A percentile compares a stretch with the other conserved stretches of the same genome.
Evolutionary conservation across 2,797 vertebrate species (phyloP).

Genomic region (Clarias laeviceps): DNA sequence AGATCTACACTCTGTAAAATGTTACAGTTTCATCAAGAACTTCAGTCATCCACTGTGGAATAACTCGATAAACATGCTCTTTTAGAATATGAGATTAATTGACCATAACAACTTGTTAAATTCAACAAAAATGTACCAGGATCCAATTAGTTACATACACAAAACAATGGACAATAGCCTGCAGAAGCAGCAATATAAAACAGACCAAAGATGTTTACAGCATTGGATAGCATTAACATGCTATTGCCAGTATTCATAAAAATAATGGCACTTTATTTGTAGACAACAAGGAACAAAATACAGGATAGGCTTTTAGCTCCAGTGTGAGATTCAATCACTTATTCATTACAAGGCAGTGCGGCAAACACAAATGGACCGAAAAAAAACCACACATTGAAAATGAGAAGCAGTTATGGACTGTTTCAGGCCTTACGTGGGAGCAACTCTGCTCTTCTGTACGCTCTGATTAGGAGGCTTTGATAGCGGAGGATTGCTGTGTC

Average conservation of each 20-base stretch:
- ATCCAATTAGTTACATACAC: slow-evolving; percentile 25
- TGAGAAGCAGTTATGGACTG: neutral
- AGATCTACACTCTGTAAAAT: slow-evolving; percentile 15
- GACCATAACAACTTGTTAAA: slow-evolving; percentile 18
- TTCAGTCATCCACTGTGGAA: neutral
- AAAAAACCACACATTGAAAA: neutral
- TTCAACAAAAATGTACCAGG: slow-evolving; percentile 26
- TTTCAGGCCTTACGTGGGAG: slow-evolving; percentile 70
- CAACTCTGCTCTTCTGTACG: slow-evolving; percentile 34
- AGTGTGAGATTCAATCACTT: slow-evolving; percentile 1
- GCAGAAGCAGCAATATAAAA: slow-evolving; percentile 26
- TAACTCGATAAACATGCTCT: slow-evolving; percentile 5
- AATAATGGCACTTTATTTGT: slow-evolving; percentile 18
- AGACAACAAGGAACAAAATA: slow-evolving; percentile 17
- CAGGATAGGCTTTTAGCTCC: neutral
- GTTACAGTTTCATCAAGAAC: slow-evolving; percentile 7
- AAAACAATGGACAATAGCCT: slow-evolving; percentile 42
- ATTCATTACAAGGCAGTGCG: slow-evolving; percentile 2
- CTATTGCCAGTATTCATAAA: slow-evolving; percentile 12
- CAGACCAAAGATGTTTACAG: slow-evolving; percentile 8
- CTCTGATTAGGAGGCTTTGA: slow-evolving; percentile 30
- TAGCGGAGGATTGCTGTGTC: slow-evolving; percentile 72
- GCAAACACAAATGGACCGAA: neutral
- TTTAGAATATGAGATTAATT: slow-evolving; percentile 21
- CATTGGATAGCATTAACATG: neutral